Conservation (phyloP, 2,888 invertebrate genomes). For the Taphrorychus bicolor region DNA sequence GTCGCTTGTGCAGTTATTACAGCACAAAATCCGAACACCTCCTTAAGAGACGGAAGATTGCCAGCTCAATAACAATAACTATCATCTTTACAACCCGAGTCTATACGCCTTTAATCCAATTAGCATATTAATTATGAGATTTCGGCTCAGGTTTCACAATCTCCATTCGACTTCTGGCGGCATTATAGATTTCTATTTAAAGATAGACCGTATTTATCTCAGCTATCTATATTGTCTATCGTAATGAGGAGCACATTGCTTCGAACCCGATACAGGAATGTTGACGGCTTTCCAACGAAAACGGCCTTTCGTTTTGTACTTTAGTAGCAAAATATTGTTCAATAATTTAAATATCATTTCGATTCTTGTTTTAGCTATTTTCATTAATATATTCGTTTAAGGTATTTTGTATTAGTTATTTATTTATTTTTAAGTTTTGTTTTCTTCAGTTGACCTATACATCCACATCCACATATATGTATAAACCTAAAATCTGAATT, state of each 20-base stretch:
- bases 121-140: conserved; percentile 26
- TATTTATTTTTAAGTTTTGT: no score
- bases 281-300: no score
- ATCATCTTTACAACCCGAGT: background rate
- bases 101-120: conserved; percentile 12
- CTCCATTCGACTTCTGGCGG: conserved; percentile 6
- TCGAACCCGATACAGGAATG: no score
- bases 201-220: conserved; percentile 21
- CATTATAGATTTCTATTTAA: conserved; percentile 17
- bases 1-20: background rate
- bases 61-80: background rate
- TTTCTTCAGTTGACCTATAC: no score
- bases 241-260: conserved; percentile 14
- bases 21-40: background rate
- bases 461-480: no score
- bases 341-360: no score
- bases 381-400: no score
- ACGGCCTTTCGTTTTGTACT: no score
- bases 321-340: no score
- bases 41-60: background rate
- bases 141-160: conserved; percentile 1
- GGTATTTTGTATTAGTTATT: no score
- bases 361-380: no score
- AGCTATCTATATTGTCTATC: conserved; percentile 11
- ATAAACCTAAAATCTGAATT: no score